Conservation (phyloP, 2,888 invertebrate species). For the Tenodera sinensis region DNA sequence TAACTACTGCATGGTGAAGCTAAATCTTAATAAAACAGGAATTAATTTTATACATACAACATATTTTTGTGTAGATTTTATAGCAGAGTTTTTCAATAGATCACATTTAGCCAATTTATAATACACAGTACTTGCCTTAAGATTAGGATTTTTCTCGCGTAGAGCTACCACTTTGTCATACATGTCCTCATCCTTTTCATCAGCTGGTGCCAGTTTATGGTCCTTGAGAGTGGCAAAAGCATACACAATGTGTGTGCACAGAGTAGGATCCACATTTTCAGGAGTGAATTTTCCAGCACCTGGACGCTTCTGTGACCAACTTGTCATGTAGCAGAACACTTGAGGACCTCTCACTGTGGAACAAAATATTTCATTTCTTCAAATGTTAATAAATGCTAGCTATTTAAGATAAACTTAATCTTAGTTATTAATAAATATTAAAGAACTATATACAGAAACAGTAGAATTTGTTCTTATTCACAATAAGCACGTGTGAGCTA, state of each 20-base stretch:
- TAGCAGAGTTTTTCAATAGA: not conserved
- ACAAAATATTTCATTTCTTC: constrained; percentile 11
- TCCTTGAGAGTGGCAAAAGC: constrained; percentile 91
- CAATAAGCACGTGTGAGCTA: too few species aligned
- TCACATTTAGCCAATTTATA: too few species aligned
- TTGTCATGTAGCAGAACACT: constrained; percentile 92
- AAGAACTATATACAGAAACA: too few species aligned
- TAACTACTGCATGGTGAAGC: not conserved
- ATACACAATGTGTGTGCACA: constrained; percentile 93
- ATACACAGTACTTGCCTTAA: constrained; percentile 70
- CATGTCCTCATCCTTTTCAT: constrained; percentile 78
- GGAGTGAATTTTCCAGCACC: constrained; percentile 85
- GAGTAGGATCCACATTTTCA: constrained; percentile 79
- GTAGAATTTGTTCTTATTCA: too few species aligned
- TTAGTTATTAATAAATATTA: not conserved
- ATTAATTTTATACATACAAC: too few species aligned
- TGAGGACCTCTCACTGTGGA: constrained; percentile 74
- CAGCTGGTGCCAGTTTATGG: constrained; percentile 73
- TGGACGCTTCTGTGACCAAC: constrained; percentile 91
- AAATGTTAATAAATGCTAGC: not conserved
- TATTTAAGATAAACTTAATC: not conserved
- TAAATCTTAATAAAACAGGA: too few species aligned
- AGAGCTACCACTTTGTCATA: constrained; percentile 81
- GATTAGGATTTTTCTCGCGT: constrained; percentile 81
- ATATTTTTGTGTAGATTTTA: not conserved